phyloP scores from a whole-genome alignment of 2,113 vertebrate species.

The Willisornis vidua region DNA sequence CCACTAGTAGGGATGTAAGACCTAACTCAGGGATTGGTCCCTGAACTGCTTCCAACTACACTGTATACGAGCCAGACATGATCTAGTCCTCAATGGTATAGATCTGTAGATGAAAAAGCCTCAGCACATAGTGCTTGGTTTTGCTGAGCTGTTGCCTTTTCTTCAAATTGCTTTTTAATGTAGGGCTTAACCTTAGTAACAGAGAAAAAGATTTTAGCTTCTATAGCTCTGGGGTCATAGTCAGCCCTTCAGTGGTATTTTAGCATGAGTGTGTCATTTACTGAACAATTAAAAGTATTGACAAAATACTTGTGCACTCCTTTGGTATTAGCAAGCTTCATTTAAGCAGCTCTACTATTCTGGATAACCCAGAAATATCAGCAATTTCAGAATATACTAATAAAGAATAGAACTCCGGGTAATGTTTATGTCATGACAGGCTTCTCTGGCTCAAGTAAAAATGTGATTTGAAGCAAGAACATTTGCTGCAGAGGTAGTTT shows the following conservation, averaged over 20 bases:
- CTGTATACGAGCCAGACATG: accelerated
- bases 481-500: not conserved
- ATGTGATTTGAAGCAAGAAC: not conserved
- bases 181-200: not conserved
- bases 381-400: not conserved
- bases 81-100: not conserved
- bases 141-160: not conserved
- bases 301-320: not conserved
- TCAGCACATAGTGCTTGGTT: not conserved
- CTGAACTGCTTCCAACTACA: not conserved
- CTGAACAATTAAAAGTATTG: not conserved
- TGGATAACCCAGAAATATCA: not conserved
- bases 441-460: not conserved
- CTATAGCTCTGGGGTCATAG: not conserved
- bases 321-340: not conserved
- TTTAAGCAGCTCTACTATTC: not conserved
- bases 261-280: not conserved
- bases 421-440: not conserved
- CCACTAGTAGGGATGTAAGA: not conserved
- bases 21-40: not conserved
- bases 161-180: not conserved
- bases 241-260: not conserved
- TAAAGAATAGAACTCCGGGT: not conserved
- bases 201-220: not conserved
- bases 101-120: not conserved